phyloP scores from a whole-genome alignment of 2,888 invertebrate genomes.

The Papilio gigon region DNA sequence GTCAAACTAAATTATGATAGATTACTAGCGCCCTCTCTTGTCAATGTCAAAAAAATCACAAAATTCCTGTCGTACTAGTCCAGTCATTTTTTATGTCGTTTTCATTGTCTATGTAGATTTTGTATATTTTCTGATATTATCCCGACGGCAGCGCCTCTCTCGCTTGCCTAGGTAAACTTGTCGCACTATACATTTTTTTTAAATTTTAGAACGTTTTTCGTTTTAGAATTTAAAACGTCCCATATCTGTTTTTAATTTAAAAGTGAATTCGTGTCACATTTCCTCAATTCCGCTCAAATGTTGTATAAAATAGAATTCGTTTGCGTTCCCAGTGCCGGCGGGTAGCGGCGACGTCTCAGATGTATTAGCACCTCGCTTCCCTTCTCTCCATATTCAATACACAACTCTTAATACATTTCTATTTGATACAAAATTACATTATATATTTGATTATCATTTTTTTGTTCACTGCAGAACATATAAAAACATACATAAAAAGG shows the following conservation, averaged over 20 bases:
- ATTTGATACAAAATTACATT: neutral
- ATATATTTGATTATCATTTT: neutral
- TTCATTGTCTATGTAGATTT: no score
- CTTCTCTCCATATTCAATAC: constrained; percentile 18
- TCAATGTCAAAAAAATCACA: no score
- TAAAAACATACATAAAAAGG: no score
- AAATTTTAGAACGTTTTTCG: no score
- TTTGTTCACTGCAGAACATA: neutral
- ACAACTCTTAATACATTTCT: neutral
- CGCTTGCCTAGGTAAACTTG: no score
- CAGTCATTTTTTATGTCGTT: no score
- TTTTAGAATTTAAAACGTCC: neutral
- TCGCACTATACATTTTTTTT: no score
- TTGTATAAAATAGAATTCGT: constrained; percentile 19
- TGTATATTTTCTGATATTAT: no score
- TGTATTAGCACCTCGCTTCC: constrained; percentile 23
- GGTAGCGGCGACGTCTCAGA: constrained; percentile 24
- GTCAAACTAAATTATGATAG: no score
- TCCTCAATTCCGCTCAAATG: neutral
- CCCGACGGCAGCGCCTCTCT: no score
- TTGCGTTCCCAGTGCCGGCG: constrained; percentile 13
- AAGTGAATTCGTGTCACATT: constrained; percentile 18
- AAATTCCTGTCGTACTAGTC: no score
- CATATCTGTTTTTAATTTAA: neutral
- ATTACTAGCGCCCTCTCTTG: no score